Conservation (phyloP, 2,113 vertebrate species). For the Anoura caudifer region DNA sequence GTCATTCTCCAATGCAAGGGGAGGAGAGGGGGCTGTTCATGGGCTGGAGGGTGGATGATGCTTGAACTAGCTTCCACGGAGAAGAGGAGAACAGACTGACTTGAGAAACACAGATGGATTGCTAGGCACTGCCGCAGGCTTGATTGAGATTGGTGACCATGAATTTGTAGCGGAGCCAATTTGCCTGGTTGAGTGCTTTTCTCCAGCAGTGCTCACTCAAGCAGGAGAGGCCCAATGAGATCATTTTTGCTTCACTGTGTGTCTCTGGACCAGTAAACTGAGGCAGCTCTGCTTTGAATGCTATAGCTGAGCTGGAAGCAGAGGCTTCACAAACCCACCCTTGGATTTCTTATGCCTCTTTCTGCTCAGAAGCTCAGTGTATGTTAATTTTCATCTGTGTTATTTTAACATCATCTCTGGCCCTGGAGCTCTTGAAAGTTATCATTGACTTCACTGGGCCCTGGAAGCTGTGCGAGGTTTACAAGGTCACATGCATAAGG, state of each 20-base stretch:
- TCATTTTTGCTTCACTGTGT: neutral
- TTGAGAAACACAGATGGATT: slow-evolving; percentile 32
- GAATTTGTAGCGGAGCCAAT: neutral
- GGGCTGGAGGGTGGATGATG: neutral
- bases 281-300: neutral
- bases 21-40: neutral
- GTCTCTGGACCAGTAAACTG: neutral
- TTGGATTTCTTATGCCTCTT: neutral
- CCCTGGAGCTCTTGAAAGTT: neutral
- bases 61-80: neutral
- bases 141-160: neutral
- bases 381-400: neutral
- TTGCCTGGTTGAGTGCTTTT: slow-evolving; percentile 6
- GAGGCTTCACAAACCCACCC: neutral
- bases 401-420: neutral
- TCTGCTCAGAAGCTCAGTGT: neutral
- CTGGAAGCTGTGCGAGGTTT: neutral
- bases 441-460: neutral
- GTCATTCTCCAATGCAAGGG: neutral
- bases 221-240: slow-evolving; percentile 4
- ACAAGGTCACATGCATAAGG: neutral
- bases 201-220: slow-evolving; percentile 36
- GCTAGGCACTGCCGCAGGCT: neutral
- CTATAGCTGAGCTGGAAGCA: neutral
- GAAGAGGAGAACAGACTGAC: neutral